Evolutionary conservation across 2,797 vertebrate genomes (phyloP).

Genomic region (Coranthus polyacanthus): DNA sequence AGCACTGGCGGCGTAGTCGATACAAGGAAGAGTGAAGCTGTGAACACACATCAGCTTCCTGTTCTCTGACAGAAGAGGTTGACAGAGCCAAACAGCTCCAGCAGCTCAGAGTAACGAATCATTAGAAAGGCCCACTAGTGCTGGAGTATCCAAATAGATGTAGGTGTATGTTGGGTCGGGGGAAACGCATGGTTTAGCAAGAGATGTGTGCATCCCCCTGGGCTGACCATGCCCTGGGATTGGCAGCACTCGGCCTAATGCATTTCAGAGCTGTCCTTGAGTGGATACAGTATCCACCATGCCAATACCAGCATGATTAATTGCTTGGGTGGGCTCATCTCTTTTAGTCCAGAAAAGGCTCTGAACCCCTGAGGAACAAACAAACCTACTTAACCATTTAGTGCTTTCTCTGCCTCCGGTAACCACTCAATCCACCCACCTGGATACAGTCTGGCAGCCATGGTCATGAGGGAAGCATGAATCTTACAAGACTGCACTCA

Average conservation of each 20-base stretch:
- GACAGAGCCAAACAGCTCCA: slow-evolving; percentile 50
- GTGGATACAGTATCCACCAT: slow-evolving; percentile 71
- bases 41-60: slow-evolving; percentile 67
- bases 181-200: slow-evolving; percentile 46
- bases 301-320: slow-evolving; percentile 80
- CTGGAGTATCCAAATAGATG: slow-evolving; percentile 32
- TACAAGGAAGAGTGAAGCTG: slow-evolving; percentile 52
- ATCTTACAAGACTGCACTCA: slow-evolving; percentile 55
- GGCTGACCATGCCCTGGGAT: slow-evolving; percentile 55
- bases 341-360: slow-evolving; percentile 67
- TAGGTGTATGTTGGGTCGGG: slow-evolving; percentile 41
- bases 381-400: slow-evolving; percentile 80
- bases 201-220: slow-evolving; percentile 27
- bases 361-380: slow-evolving; percentile 71
- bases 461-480: slow-evolving; percentile 57
- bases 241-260: slow-evolving; percentile 74
- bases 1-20: slow-evolving; percentile 65
- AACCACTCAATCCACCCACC: slow-evolving; percentile 71
- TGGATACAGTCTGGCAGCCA: slow-evolving; percentile 65
- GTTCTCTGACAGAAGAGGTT: slow-evolving; percentile 59
- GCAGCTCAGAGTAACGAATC: slow-evolving; percentile 49
- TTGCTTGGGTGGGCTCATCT: slow-evolving; percentile 72
- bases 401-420: slow-evolving; percentile 69
- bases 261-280: slow-evolving; percentile 75
- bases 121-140: slow-evolving; percentile 29